These are phyloP conservation scores for Hippocampus comes DNA, from an alignment of 2,113 vertebrate genomes.

Conservation along the genomic window DNA sequence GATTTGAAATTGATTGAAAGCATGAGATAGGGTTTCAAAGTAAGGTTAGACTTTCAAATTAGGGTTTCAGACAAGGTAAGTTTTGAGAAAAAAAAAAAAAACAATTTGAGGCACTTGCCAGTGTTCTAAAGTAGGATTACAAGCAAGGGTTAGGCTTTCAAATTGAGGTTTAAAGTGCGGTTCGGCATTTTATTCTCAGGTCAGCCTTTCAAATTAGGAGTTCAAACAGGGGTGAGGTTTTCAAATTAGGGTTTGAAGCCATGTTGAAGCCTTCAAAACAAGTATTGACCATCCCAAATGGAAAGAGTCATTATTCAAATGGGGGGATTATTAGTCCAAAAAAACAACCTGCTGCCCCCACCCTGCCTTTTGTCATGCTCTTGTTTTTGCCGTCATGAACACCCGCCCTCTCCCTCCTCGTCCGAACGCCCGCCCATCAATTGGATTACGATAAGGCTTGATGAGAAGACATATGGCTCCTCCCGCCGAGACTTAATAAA, in stretches of 20 bases:
- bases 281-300: conserved; percentile 21
- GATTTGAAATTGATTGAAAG: neutral
- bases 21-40: neutral
- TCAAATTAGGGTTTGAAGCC: neutral
- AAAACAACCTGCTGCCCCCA: conserved; percentile 12
- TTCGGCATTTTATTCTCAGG: neutral
- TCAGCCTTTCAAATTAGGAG: neutral
- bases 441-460: conserved; percentile 51
- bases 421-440: conserved; percentile 30
- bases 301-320: conserved; percentile 60
- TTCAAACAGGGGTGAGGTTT: neutral
- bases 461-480: conserved; percentile 49
- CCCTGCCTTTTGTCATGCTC: neutral
- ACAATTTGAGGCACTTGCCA: neutral
- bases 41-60: neutral
- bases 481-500: conserved; percentile 46
- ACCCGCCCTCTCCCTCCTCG: neutral
- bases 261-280: neutral
- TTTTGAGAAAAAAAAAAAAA: neutral
- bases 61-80: neutral
- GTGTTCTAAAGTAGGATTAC: neutral
- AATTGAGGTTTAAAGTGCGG: neutral
- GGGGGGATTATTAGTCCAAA: conserved; percentile 60
- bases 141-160: neutral
- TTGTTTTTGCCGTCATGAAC: conserved; percentile 21